A percentile compares a stretch with the other conserved stretches of the same genome.
These are phyloP conservation scores for Ceratotherium simum DNA, from an alignment of 2,113 vertebrate species.

Conservation along the genomic window DNA sequence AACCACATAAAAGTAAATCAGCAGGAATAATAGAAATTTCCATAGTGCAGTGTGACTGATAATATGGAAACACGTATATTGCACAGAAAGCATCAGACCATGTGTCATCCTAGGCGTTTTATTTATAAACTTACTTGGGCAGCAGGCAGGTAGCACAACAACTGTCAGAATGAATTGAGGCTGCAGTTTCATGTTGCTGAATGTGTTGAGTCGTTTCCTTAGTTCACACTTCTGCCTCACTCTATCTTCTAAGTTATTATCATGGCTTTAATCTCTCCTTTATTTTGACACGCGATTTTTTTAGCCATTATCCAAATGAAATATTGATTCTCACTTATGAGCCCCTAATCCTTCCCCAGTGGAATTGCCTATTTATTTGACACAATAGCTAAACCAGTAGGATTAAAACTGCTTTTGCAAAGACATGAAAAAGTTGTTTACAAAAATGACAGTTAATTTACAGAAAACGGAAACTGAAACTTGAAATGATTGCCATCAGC, in stretches of 20 bases:
- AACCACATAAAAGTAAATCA: background rate
- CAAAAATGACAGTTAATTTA: slow-evolving; percentile 42
- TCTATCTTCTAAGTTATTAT: slow-evolving; percentile 57
- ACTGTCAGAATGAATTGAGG: slow-evolving; percentile 24
- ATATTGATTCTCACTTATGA: slow-evolving; percentile 69
- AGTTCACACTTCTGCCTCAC: background rate
- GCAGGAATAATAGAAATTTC: background rate
- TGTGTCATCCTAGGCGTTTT: background rate
- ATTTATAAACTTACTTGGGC: background rate
- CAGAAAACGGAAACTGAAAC: slow-evolving; percentile 49
- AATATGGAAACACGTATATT: background rate
- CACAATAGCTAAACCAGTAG: background rate
- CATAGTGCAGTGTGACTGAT: background rate
- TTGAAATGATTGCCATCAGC: background rate
- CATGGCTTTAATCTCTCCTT: slow-evolving; percentile 52
- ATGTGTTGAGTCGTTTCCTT: slow-evolving; percentile 59
- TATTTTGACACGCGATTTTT: slow-evolving; percentile 59
- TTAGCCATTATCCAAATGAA: slow-evolving; percentile 66
- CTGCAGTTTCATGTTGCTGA: background rate
- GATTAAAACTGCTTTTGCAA: slow-evolving; percentile 31
- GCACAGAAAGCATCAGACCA: background rate
- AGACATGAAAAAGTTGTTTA: slow-evolving; percentile 52
- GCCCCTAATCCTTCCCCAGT: background rate
- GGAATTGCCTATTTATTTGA: slow-evolving; percentile 18
- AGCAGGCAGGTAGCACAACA: background rate